Percentiles rank a stretch among this genome's conserved stretches.
These are phyloP conservation scores for Okapia johnstoni DNA, from an alignment of 2,113 vertebrate species.

Conservation along the genomic window DNA sequence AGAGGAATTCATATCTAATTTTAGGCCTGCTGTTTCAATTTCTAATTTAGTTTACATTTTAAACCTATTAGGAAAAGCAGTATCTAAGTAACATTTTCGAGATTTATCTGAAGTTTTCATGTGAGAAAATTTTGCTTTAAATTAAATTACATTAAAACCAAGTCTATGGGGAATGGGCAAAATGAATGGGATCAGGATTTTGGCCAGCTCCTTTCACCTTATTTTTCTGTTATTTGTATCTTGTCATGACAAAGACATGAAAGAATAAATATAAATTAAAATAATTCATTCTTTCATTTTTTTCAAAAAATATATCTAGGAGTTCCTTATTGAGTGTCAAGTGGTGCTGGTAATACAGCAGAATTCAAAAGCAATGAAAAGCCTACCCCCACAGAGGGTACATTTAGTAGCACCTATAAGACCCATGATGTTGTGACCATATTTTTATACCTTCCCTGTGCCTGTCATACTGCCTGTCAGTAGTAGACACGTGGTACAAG, in stretches of 20 bases:
- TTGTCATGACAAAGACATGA: background rate
- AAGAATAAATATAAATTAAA: background rate
- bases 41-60: slow-evolving; percentile 61
- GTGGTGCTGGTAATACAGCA: background rate
- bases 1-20: slow-evolving; percentile 60
- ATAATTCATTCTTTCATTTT: background rate
- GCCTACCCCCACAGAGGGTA: background rate
- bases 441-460: background rate
- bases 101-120: slow-evolving; percentile 53
- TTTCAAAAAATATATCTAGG: background rate
- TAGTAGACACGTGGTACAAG: background rate
- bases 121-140: slow-evolving; percentile 41
- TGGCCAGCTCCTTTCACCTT: background rate
- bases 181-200: background rate
- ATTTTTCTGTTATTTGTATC: background rate
- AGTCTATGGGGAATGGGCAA: background rate
- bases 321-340: background rate
- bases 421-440: background rate
- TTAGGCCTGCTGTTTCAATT: slow-evolving; percentile 58
- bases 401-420: background rate
- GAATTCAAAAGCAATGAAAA: background rate
- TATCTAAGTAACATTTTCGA: slow-evolving; percentile 35
- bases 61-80: slow-evolving; percentile 49
- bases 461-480: background rate
- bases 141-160: slow-evolving; percentile 53